phyloP scores from a whole-genome alignment of 2,113 vertebrate species.

The Perca schrenkii region DNA sequence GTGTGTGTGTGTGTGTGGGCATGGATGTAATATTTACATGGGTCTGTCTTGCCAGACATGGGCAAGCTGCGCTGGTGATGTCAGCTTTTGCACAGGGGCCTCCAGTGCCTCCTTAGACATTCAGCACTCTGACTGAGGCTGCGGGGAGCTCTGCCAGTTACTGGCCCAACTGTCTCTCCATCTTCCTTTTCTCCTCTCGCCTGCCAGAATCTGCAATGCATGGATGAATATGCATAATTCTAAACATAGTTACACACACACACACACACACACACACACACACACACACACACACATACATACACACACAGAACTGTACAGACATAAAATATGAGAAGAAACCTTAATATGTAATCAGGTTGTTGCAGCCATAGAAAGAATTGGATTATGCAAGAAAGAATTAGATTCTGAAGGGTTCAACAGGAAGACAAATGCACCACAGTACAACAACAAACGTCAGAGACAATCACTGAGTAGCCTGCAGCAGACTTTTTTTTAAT shows the following conservation, averaged over 20 bases:
- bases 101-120: slow-evolving; percentile 59
- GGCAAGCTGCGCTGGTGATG: slow-evolving; percentile 55
- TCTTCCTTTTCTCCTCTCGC: slow-evolving; percentile 52
- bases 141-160: slow-evolving; percentile 55
- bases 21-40: slow-evolving; percentile 62
- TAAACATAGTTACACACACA: slow-evolving; percentile 7
- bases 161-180: slow-evolving; percentile 76
- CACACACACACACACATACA: neutral
- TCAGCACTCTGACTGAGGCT: slow-evolving; percentile 46
- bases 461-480: slow-evolving; percentile 1
- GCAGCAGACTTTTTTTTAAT: neutral
- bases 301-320: neutral
- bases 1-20: slow-evolving; percentile 2
- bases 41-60: slow-evolving; percentile 36
- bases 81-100: slow-evolving; percentile 48
- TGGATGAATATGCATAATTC: slow-evolving; percentile 62
- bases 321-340: neutral
- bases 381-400: neutral
- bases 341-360: neutral
- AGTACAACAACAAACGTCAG: neutral
- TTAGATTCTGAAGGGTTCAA: neutral
- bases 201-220: slow-evolving; percentile 59
- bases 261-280: neutral
- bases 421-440: neutral
- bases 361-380: neutral